A percentile compares a stretch with the other conserved stretches of the same genome.
Evolutionary conservation across 2,888 invertebrate genomes (phyloP).

Genomic region (Zhengitettix transpicula): DNA sequence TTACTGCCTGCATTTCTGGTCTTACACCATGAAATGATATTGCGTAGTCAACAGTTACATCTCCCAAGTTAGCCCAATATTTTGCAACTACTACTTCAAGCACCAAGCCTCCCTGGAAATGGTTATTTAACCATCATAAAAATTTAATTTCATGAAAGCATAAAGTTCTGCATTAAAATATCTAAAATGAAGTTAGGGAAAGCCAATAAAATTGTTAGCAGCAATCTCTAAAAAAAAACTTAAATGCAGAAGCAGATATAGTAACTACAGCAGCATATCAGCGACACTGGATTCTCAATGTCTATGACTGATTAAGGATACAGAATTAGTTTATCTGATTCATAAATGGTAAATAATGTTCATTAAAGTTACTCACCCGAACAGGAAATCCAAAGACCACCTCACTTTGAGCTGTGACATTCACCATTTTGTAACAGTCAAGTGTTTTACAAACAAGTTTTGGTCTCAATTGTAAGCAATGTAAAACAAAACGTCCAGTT

Average conservation of each 20-base stretch:
- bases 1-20: slow-evolving; percentile 43
- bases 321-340: no score
- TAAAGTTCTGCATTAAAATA: neutral
- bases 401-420: slow-evolving; percentile 52
- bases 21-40: slow-evolving; percentile 70
- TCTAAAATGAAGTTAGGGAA: neutral
- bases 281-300: no score
- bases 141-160: neutral
- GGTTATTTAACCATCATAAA: neutral
- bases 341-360: no score
- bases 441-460: slow-evolving; percentile 60
- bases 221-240: no score
- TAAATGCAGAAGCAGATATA: no score
- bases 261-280: no score
- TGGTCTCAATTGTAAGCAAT: slow-evolving; percentile 74
- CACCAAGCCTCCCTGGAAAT: slow-evolving; percentile 48
- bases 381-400: slow-evolving; percentile 55
- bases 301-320: no score
- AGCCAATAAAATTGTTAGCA: no score
- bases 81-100: slow-evolving; percentile 83
- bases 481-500: slow-evolving; percentile 66
- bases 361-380: slow-evolving; percentile 34
- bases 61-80: slow-evolving; percentile 87
- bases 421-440: slow-evolving; percentile 60
- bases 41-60: slow-evolving; percentile 52